Evolutionary conservation across 53 echinoderm and acorn worm species (phyloP).

Genomic region (Mesocentrotus franciscanus): DNA sequence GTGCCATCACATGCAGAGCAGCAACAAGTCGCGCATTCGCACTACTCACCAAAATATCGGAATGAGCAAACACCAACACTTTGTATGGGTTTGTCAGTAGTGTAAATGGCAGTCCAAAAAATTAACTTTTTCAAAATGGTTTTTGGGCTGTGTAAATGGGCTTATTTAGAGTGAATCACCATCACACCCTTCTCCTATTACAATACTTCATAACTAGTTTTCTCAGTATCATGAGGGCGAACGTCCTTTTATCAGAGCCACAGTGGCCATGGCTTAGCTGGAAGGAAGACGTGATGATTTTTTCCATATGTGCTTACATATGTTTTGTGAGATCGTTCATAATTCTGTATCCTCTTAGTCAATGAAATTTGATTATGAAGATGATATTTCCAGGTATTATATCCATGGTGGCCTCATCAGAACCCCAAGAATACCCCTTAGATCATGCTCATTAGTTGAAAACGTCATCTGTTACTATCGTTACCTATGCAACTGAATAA

Average conservation of each 20-base stretch:
- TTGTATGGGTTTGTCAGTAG: too few species aligned
- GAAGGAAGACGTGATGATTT: not conserved
- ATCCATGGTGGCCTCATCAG: not conserved
- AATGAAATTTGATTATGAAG: constrained; percentile 1
- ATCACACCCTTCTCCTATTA: not conserved
- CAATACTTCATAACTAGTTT: not conserved
- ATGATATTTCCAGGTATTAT: constrained; percentile 1
- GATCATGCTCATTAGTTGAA: not conserved
- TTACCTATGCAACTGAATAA: too few species aligned
- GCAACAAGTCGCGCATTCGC: too few species aligned
- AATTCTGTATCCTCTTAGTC: constrained; percentile 11
- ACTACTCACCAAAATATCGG: too few species aligned
- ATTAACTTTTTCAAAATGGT: too few species aligned
- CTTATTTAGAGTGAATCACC: not conserved
- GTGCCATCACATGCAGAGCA: too few species aligned
- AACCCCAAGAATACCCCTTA: not conserved
- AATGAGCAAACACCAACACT: too few species aligned
- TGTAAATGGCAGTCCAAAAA: too few species aligned
- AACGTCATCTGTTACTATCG: not conserved
- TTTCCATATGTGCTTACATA: constrained; percentile 10
- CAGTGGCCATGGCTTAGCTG: not conserved
- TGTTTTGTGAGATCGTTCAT: constrained; percentile 1
- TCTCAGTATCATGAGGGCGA: not conserved
- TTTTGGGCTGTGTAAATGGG: too few species aligned
- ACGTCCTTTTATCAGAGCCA: not conserved